phyloP scores from a whole-genome alignment of 2,113 vertebrate genomes.

The Herpetotheres cachinnans region DNA sequence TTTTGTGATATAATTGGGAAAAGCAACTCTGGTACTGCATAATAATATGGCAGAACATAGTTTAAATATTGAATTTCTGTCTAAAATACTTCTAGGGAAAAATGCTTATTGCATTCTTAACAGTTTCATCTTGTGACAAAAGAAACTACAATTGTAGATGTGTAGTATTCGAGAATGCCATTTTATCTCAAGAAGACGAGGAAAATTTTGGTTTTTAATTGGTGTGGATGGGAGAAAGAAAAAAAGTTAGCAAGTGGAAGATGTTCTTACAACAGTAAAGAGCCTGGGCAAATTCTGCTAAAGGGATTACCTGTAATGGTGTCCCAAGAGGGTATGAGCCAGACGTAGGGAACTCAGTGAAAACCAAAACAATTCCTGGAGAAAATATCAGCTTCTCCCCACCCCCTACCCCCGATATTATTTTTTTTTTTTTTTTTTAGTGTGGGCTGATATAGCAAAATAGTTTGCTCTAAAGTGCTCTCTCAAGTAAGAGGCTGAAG shows the following conservation, averaged over 20 bases:
- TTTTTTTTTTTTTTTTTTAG: neutral
- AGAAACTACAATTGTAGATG: neutral
- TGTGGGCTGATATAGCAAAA: neutral
- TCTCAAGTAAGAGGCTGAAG: neutral
- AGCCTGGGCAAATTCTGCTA: neutral
- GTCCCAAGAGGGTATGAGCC: neutral
- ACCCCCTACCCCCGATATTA: too few species aligned
- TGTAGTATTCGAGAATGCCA: neutral
- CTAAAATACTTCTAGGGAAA: neutral
- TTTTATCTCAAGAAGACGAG: neutral
- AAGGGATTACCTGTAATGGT: neutral
- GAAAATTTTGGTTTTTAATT: neutral
- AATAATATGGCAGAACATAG: neutral
- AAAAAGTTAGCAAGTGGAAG: neutral
- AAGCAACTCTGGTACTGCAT: neutral
- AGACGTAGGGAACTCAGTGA: neutral
- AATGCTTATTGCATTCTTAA: neutral
- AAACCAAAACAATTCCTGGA: neutral
- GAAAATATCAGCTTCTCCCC: neutral
- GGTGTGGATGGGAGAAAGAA: neutral
- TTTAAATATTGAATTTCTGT: neutral
- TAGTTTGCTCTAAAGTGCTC: neutral
- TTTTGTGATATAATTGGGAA: neutral
- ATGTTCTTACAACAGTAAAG: neutral
- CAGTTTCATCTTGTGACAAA: neutral